A percentile compares a stretch with the other conserved stretches of the same genome.
phyloP scores from a whole-genome alignment of 2,888 invertebrate genomes.

The Buathra laborator region DNA sequence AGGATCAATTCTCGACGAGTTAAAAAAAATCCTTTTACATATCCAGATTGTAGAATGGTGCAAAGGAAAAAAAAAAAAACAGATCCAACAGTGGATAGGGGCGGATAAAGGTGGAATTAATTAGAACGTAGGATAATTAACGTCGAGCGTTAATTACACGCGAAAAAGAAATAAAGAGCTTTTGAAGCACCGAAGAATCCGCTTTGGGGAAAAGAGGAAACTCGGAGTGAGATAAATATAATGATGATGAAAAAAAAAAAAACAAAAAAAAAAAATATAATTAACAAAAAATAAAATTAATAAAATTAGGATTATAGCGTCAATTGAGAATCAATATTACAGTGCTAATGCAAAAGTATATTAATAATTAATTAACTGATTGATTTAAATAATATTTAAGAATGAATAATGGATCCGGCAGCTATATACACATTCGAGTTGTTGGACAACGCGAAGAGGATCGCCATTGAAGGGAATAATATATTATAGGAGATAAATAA shows the following conservation, averaged over 20 bases:
- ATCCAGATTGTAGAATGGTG: conserved; percentile 59
- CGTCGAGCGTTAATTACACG: conserved; percentile 36
- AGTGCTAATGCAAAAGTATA: conserved; percentile 67
- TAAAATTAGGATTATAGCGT: conserved; percentile 74
- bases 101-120: conserved; percentile 54
- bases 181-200: conserved; percentile 54
- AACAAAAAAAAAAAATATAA: conserved; percentile 6
- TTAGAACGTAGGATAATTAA: conserved; percentile 52
- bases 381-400: conserved; percentile 48
- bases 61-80: conserved; percentile 51
- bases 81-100: conserved; percentile 27
- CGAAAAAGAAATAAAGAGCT: conserved; percentile 56
- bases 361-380: conserved; percentile 63
- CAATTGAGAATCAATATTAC: conserved; percentile 81
- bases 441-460: conserved; percentile 49
- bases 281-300: conserved; percentile 23
- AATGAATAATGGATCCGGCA: conserved; percentile 57
- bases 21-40: conserved; percentile 64
- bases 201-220: conserved; percentile 56
- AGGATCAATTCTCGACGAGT: conserved; percentile 35
- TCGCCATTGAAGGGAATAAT: conserved; percentile 47
- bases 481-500: conserved; percentile 46
- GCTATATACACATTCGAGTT: conserved; percentile 56
- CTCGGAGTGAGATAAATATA: conserved; percentile 60
- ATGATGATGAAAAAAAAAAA: conserved; percentile 28